These are phyloP conservation scores for Acanthopagrus latus DNA, from an alignment of 2,797 vertebrate species.

Conservation along the genomic window DNA sequence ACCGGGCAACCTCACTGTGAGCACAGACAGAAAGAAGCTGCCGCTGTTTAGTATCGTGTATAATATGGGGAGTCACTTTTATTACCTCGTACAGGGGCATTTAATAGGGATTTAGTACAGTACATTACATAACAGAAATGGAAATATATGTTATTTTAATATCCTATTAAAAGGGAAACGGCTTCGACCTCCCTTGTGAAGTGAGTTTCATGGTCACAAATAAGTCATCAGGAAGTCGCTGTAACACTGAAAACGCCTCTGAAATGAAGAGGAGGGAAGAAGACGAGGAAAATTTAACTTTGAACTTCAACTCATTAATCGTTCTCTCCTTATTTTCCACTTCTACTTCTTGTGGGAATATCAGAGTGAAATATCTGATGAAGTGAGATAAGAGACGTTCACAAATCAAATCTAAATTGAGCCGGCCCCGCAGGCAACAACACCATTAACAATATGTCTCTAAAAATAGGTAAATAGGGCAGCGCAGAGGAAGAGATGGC, in stretches of 20 bases:
- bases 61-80: not conserved
- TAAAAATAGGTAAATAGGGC: slow-evolving; percentile 47
- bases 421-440: not conserved
- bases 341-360: slow-evolving; percentile 25
- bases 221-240: not conserved
- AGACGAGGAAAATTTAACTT: not conserved
- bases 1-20: slow-evolving; percentile 36
- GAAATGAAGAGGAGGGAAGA: not conserved
- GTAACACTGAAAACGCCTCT: not conserved
- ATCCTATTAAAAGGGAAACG: not conserved
- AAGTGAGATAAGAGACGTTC: slow-evolving; percentile 12
- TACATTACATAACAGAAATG: not conserved
- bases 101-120: not conserved
- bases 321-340: not conserved
- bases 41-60: not conserved
- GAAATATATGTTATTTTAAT: not conserved
- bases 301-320: slow-evolving; percentile 37
- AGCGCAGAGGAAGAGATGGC: not conserved
- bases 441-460: slow-evolving; percentile 9
- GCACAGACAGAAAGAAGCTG: not conserved
- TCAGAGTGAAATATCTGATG: slow-evolving; percentile 26
- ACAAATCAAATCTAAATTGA: slow-evolving; percentile 54
- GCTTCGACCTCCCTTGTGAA: not conserved
- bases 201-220: slow-evolving; percentile 3
- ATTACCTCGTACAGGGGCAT: not conserved